phyloP scores from a whole-genome alignment of 2,113 vertebrate species.

The Serilophus lunatus region DNA sequence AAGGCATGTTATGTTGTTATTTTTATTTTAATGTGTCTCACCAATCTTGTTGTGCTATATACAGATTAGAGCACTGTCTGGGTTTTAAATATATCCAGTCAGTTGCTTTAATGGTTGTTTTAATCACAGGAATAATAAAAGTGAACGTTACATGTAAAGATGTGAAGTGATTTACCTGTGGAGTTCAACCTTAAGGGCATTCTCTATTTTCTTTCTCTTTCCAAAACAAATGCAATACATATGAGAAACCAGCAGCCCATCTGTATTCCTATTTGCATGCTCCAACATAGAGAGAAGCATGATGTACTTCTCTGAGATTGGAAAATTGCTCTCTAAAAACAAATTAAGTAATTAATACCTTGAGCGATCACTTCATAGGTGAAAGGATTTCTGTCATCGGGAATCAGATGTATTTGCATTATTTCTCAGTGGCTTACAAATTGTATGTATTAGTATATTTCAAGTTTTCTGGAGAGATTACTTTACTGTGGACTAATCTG shows the following conservation, averaged over 20 bases:
- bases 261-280: not conserved
- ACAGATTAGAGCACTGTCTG: not conserved
- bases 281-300: not conserved
- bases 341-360: not conserved
- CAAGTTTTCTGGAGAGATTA: not conserved
- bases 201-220: constrained; percentile 2
- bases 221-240: not conserved
- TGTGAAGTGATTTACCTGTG: constrained; percentile 10
- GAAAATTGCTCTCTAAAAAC: not conserved
- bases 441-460: not conserved
- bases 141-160: not conserved
- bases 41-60: not conserved
- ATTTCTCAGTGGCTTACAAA: constrained; percentile 26
- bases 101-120: not conserved
- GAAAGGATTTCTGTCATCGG: constrained; percentile 13
- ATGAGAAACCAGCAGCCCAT: not conserved
- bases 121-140: constrained; percentile 39
- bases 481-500: constrained; percentile 60
- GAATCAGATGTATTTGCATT: constrained; percentile 41
- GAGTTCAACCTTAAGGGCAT: not conserved
- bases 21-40: constrained; percentile 8
- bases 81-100: not conserved
- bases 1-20: not conserved
- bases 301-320: not conserved
- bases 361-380: not conserved